Percentiles rank a stretch among this genome's conserved stretches.
Conservation (phyloP, 1,140 invertebrate genomes). For the Spodoptera frugiperda region DNA sequence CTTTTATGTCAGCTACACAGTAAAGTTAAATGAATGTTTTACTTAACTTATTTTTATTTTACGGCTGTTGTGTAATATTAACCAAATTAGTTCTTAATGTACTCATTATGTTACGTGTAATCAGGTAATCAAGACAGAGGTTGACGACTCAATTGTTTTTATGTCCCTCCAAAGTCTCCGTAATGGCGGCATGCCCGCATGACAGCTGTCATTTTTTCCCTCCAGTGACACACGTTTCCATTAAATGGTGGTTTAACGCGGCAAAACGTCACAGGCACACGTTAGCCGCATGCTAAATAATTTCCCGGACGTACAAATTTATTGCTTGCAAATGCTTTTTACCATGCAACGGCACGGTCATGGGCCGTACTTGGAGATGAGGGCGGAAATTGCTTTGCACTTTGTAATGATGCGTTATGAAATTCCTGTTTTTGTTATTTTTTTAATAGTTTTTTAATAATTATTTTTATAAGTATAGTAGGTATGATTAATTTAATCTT, state of each 20-base stretch:
- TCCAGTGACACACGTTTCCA: constrained; percentile 46
- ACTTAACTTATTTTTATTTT: neutral
- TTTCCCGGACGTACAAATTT: constrained; percentile 66
- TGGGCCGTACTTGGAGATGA: constrained; percentile 20
- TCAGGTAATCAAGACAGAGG: constrained; percentile 18
- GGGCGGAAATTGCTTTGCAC: constrained; percentile 10
- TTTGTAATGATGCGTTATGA: neutral
- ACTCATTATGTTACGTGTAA: constrained; percentile 6
- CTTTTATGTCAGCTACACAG: neutral
- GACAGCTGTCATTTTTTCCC: constrained; percentile 74
- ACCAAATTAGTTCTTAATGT: neutral
- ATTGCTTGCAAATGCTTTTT: constrained; percentile 56
- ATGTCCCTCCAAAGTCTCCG: neutral
- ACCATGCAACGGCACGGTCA: constrained; percentile 24
- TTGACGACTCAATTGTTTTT: constrained; percentile 31
- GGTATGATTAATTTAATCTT: too few species aligned
- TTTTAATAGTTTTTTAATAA: too few species aligned
- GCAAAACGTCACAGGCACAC: constrained; percentile 60
- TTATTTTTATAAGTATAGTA: too few species aligned
- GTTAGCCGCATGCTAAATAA: constrained; percentile 64
- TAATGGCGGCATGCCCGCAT: constrained; percentile 58
- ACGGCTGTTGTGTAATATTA: neutral
- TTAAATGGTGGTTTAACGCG: constrained; percentile 49
- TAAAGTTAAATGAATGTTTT: constrained; percentile 1
- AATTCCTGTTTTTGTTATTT: neutral